Percentiles rank a stretch among this genome's conserved stretches.
Conservation (phyloP, 2,888 invertebrate genomes). For the Hetaerina titia region DNA sequence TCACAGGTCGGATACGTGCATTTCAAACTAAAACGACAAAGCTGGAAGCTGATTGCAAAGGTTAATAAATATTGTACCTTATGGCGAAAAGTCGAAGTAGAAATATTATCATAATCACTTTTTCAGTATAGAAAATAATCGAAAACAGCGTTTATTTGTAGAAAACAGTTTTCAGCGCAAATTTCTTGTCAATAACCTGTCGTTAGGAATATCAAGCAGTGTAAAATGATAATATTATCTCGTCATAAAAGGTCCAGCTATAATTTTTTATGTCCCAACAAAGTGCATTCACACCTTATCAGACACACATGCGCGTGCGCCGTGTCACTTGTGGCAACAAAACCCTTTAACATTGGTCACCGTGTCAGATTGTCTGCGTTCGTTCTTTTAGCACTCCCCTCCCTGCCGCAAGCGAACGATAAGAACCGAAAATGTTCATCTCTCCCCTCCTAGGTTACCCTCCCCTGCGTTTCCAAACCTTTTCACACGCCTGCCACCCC, state of each 20-base stretch:
- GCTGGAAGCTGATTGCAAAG: no score
- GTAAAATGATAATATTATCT: background rate
- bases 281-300: background rate
- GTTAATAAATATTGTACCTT: no score
- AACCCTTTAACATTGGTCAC: background rate
- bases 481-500: background rate
- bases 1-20: no score
- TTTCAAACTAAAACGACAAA: no score
- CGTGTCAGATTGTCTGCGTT: background rate
- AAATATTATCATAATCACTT: background rate
- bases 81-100: no score
- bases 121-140: no score
- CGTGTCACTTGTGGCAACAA: background rate
- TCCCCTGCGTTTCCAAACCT: background rate
- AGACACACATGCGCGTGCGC: background rate
- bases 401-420: background rate
- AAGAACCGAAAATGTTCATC: background rate
- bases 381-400: background rate
- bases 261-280: background rate
- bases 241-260: background rate
- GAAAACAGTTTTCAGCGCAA: background rate
- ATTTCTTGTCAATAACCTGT: background rate
- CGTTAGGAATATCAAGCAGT: background rate
- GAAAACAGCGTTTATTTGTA: background rate
- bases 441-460: background rate